Conservation (phyloP, 2,113 vertebrate genomes). For the Ptychochromis oligacanthus region DNA sequence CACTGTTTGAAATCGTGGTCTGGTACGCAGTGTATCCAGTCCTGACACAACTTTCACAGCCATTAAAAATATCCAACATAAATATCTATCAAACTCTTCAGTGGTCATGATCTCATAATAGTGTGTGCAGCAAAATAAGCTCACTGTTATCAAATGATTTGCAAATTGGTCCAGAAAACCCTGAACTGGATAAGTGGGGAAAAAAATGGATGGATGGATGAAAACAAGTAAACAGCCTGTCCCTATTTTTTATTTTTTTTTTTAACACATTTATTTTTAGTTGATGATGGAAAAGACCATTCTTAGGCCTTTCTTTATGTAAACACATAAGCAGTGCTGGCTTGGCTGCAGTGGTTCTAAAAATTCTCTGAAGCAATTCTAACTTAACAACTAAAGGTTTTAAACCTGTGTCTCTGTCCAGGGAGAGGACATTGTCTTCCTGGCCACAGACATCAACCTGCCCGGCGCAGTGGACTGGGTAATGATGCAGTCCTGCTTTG, state of each 20-base stretch:
- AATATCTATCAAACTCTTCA: background rate
- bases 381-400: background rate
- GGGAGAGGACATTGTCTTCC: slow-evolving; percentile 99
- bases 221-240: background rate
- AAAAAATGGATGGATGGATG: background rate
- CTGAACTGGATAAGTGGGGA: no score
- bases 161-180: background rate
- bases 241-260: background rate
- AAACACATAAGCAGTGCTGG: background rate
- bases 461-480: slow-evolving; percentile 99
- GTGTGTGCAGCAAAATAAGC: background rate
- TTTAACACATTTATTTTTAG: background rate
- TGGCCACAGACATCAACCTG: slow-evolving; percentile 99
- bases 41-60: no score
- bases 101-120: background rate
- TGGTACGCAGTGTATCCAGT: background rate
- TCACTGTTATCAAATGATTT: background rate
- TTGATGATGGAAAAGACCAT: background rate
- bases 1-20: background rate
- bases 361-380: no score
- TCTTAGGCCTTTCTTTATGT: background rate
- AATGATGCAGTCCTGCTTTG: slow-evolving; percentile 99
- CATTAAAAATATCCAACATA: no score
- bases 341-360: background rate
- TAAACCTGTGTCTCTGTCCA: slow-evolving; percentile 2